These are phyloP conservation scores for Conops quadrifasciatus DNA, from an alignment of 2,888 invertebrate genomes.

Conservation along the genomic window DNA sequence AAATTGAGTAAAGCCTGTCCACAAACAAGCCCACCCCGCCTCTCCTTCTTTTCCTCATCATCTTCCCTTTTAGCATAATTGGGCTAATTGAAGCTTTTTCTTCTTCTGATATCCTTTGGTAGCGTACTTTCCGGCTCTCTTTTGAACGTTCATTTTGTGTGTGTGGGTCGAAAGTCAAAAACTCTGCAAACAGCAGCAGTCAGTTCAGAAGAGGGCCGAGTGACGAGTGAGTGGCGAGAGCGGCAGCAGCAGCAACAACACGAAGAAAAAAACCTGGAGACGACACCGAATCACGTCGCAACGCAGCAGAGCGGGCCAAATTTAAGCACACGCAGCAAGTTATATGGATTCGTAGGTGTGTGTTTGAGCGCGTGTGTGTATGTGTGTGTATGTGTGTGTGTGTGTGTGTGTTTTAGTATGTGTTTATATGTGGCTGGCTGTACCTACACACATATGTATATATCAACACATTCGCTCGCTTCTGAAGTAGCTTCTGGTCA, in stretches of 20 bases:
- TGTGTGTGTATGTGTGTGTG: slow-evolving; percentile 24
- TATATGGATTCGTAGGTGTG: slow-evolving; percentile 39
- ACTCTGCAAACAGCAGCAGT: neutral
- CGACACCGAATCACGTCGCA: neutral
- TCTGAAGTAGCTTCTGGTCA: slow-evolving; percentile 40
- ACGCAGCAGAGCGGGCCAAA: neutral
- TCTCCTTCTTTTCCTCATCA: neutral
- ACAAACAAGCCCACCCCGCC: neutral
- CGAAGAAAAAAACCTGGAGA: neutral
- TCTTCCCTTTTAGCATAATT: neutral
- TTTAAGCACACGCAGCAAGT: slow-evolving; percentile 17
- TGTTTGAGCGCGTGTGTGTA: neutral
- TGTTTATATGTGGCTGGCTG: neutral
- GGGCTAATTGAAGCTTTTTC: slow-evolving; percentile 13
- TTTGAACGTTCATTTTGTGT: slow-evolving; percentile 4
- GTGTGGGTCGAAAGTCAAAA: neutral
- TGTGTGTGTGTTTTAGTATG: slow-evolving; percentile 19
- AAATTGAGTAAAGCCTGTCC: too few relatives aligned
- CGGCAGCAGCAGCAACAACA: too few relatives aligned
- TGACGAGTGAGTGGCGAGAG: neutral
- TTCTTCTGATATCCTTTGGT: slow-evolving; percentile 1
- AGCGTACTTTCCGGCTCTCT: neutral
- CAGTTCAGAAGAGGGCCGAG: neutral
- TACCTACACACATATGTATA: slow-evolving; percentile 33
- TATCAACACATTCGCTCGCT: slow-evolving; percentile 41